Evolutionary conservation across 2,888 invertebrate genomes (phyloP).

Genomic region (Agrotis ipsilon): DNA sequence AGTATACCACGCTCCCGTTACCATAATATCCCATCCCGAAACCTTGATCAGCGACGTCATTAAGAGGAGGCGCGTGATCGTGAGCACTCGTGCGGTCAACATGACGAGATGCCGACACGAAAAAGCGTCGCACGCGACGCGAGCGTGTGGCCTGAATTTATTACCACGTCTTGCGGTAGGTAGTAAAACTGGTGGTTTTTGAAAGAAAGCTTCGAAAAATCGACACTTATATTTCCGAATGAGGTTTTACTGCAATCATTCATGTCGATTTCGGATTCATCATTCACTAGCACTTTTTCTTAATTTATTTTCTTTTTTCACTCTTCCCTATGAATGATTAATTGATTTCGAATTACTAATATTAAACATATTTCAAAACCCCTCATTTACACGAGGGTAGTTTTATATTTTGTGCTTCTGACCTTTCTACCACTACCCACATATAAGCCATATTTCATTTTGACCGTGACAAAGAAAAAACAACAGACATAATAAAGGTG

Average conservation of each 20-base stretch:
- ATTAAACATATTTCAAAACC: neutral
- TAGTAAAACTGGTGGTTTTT: conserved; percentile 1
- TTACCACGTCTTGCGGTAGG: conserved; percentile 29
- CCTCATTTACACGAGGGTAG: neutral
- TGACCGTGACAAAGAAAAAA: neutral
- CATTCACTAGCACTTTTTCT: neutral
- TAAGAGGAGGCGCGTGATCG: conserved; percentile 65
- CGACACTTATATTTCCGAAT: neutral
- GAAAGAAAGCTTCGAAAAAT: conserved; percentile 12
- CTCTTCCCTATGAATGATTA: neutral
- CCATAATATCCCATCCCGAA: conserved; percentile 21
- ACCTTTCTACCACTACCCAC: neutral
- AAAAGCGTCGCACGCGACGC: conserved; percentile 56
- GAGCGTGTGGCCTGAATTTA: conserved; percentile 49
- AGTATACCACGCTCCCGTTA: conserved; percentile 19
- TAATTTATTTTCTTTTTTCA: neutral
- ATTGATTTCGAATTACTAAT: neutral
- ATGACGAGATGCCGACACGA: conserved; percentile 49
- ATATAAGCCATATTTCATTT: neutral
- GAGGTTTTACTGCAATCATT: neutral
- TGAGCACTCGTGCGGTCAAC: conserved; percentile 65
- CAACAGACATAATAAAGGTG: too few relatives aligned
- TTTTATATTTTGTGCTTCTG: neutral
- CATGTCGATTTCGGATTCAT: too few relatives aligned
- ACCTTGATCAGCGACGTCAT: conserved; percentile 65